phyloP scores from a whole-genome alignment of 1,140 invertebrate species.

The Adelges cooleyi region DNA sequence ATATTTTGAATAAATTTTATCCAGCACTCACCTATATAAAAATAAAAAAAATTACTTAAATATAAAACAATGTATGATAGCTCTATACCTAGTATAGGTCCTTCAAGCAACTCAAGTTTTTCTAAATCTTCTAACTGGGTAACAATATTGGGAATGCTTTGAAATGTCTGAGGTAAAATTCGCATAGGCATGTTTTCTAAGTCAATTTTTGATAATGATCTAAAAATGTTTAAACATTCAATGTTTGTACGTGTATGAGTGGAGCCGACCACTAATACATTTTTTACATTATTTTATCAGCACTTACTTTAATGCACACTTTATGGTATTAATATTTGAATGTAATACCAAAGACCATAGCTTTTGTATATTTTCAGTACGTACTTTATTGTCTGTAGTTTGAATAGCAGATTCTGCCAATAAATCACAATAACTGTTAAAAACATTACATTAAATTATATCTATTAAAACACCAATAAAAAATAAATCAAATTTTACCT shows the following conservation, averaged over 20 bases:
- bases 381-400: not conserved
- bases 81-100: not conserved
- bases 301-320: constrained; percentile 7
- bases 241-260: no score
- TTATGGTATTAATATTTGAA: constrained; percentile 9
- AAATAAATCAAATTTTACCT: not conserved
- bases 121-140: constrained; percentile 12
- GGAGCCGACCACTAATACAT: no score
- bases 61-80: not conserved
- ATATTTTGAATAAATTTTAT: constrained; percentile 15
- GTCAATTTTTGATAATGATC: not conserved
- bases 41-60: not conserved
- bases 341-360: constrained; percentile 5
- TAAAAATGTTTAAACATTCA: not conserved
- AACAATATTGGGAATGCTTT: not conserved
- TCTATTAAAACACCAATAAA: no score
- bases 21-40: constrained; percentile 11
- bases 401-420: not conserved
- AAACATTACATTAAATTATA: not conserved
- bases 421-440: constrained; percentile 7
- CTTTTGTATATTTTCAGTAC: not conserved
- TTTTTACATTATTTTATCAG: no score
- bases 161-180: constrained; percentile 15
- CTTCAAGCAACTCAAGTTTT: constrained; percentile 4
- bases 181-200: not conserved